Conservation (phyloP, 2,797 vertebrate species). For the Melanotaenia maccullochi region DNA sequence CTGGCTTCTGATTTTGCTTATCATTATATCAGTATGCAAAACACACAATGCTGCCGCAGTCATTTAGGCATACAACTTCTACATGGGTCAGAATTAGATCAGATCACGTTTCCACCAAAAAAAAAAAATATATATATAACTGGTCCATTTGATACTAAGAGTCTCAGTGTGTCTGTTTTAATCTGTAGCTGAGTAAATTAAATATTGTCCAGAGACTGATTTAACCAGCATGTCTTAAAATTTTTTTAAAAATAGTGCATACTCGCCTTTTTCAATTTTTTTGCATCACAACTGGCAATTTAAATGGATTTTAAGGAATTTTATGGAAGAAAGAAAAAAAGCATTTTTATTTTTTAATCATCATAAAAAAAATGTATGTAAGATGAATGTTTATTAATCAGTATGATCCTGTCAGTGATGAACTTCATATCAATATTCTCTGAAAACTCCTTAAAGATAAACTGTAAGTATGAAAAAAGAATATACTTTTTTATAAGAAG, state of each 20-base stretch:
- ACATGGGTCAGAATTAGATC: conserved; percentile 5
- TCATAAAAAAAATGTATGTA: not conserved
- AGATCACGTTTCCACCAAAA: conserved; percentile 3
- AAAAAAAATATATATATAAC: not conserved
- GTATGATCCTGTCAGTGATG: not conserved
- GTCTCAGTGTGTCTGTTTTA: not conserved
- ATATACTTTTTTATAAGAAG: too few relatives aligned
- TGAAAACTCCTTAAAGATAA: not conserved
- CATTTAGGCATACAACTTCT: not conserved
- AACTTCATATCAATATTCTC: not conserved
- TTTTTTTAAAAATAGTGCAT: too few relatives aligned
- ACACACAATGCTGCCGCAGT: conserved; percentile 1
- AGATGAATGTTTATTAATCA: not conserved
- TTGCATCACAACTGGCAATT: too few relatives aligned
- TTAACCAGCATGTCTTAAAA: not conserved
- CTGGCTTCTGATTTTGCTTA: not conserved
- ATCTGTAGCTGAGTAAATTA: not conserved
- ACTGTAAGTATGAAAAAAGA: too few relatives aligned
- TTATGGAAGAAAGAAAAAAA: too few relatives aligned
- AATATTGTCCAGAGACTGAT: not conserved
- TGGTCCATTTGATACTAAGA: not conserved
- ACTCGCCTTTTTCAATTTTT: too few relatives aligned
- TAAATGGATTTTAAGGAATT: too few relatives aligned
- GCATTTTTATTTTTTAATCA: not conserved
- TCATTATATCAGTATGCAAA: conserved; percentile 3